Evolutionary conservation across 64 coral and sea anemone species (phyloP).

Genomic region (Montipora efflorescens): DNA sequence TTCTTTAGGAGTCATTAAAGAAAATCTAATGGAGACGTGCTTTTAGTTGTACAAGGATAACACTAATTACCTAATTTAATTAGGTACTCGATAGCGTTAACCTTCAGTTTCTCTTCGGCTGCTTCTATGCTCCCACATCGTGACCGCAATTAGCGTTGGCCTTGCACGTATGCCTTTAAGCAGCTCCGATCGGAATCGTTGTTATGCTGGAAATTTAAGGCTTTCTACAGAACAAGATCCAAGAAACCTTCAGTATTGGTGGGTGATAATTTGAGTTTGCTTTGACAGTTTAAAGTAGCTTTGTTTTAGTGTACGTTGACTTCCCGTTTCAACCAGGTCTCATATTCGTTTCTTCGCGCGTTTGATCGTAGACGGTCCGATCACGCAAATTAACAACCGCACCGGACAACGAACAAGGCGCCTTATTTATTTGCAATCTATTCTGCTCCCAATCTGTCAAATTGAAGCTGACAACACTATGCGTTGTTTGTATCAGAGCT

Average conservation of each 20-base stretch:
- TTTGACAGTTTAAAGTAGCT: neutral
- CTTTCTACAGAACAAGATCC: neutral
- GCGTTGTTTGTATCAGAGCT: neutral
- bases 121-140: neutral
- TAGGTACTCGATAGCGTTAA: neutral
- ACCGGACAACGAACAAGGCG: neutral
- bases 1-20: neutral
- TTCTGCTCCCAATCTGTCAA: neutral
- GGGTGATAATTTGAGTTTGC: neutral
- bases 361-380: neutral
- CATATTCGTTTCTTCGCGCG: neutral
- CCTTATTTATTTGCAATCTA: neutral
- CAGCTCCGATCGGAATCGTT: neutral
- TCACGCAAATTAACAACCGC: slow-evolving; percentile 1
- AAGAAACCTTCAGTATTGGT: neutral
- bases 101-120: neutral
- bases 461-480: neutral
- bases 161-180: neutral
- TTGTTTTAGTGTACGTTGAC: neutral
- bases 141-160: neutral
- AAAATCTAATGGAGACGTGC: neutral
- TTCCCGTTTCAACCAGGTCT: no score
- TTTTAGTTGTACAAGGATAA: neutral
- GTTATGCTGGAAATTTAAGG: neutral
- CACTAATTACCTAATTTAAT: slow-evolving; percentile 9